Conservation (phyloP, 2,888 invertebrate genomes). For the Hypercompe scribonia region DNA sequence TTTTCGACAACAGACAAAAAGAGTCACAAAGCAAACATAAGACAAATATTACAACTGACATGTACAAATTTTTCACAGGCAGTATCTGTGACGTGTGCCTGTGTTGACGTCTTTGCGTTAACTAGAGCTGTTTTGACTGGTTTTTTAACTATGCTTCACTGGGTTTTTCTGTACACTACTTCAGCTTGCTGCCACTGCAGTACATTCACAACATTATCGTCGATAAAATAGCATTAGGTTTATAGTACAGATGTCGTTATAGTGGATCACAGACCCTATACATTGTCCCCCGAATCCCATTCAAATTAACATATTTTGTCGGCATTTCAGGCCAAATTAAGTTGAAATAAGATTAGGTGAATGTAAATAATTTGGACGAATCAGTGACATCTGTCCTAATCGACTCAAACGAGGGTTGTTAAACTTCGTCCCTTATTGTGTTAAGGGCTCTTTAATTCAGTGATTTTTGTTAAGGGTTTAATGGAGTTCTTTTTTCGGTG, state of each 20-base stretch:
- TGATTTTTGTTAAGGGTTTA: constrained; percentile 41
- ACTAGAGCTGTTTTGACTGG: not conserved
- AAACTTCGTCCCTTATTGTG: constrained; percentile 29
- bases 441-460: constrained; percentile 37
- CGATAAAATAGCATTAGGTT: not conserved
- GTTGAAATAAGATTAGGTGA: constrained; percentile 68
- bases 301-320: constrained; percentile 71
- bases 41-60: no score
- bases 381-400: constrained; percentile 58
- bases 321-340: constrained; percentile 64
- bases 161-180: not conserved
- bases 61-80: not conserved
- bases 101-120: no score
- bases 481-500: constrained; percentile 8
- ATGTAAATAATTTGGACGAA: constrained; percentile 62
- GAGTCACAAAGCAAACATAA: no score
- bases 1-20: no score
- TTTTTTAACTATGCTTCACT: no score
- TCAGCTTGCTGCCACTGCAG: not conserved
- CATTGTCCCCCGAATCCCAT: constrained; percentile 56
- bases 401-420: constrained; percentile 47
- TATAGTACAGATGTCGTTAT: not conserved
- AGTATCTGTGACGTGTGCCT: no score
- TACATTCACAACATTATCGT: not conserved
- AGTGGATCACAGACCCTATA: constrained; percentile 19